These are phyloP conservation scores for Forbesichthys papilliferus DNA, from an alignment of 2,113 vertebrate species.

Conservation along the genomic window DNA sequence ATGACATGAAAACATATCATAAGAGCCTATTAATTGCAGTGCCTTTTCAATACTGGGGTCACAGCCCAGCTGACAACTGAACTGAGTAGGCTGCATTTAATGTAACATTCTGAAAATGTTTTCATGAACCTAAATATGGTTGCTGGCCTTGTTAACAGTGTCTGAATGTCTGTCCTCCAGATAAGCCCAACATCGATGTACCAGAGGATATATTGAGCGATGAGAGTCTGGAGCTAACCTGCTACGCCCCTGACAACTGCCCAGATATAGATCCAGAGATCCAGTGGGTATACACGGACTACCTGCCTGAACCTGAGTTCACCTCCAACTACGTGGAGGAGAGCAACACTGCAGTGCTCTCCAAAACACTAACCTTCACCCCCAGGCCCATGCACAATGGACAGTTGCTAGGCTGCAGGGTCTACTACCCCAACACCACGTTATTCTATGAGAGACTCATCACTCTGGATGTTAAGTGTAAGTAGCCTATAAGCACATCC, in stretches of 20 bases:
- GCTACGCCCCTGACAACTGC: conserved; percentile 88
- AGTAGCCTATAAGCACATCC: conserved; percentile 50
- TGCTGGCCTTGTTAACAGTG: too few species aligned
- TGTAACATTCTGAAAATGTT: too few species aligned
- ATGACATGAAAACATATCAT: too few species aligned
- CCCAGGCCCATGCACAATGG: conserved; percentile 84
- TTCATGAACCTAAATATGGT: too few species aligned
- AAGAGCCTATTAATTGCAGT: too few species aligned
- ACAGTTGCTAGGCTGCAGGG: conserved; percentile 84
- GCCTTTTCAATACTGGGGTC: too few species aligned
- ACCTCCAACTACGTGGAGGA: conserved; percentile 79
- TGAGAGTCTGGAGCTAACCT: conserved; percentile 82
- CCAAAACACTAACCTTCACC: conserved; percentile 82
- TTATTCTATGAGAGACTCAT: conserved; percentile 83
- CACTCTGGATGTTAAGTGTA: conserved; percentile 87
- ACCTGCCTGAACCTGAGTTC: conserved; percentile 80
- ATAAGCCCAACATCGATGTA: conserved; percentile 84
- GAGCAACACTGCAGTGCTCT: conserved; percentile 81
- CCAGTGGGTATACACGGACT: conserved; percentile 86
- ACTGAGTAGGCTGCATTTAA: too few species aligned
- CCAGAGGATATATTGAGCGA: conserved; percentile 85
- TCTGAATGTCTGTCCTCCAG: conserved; percentile 53
- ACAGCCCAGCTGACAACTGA: too few species aligned
- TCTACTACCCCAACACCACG: conserved; percentile 83
- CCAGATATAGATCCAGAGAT: conserved; percentile 85